Evolutionary conservation across 2,888 invertebrate genomes (phyloP), one percentile per base, ranked within the genome.

Genomic region (Halictus ligatus): DNA sequence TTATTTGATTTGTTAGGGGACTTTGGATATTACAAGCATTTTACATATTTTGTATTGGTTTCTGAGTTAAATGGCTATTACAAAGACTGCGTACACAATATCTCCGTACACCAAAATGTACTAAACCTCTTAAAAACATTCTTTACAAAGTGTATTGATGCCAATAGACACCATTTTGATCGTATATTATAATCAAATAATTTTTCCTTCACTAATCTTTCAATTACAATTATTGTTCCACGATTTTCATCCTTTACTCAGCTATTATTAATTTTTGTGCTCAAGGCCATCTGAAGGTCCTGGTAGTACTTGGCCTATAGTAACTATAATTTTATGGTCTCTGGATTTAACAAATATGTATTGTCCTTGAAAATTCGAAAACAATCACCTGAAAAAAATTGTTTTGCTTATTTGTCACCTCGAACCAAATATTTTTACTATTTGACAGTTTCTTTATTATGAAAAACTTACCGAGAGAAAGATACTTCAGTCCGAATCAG

Each of bases 1-100:
- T 64, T 64, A 64, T 29, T 2, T 64, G 64, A 64, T 64, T 64
- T 64, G 64, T 29, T 29, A 15, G 29, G 2, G 64, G 64, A 64
- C 64, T 64, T 64, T 25, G 64, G 25, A 64, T 29, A 29, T 64
- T 29, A 64, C 64, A 29, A 29, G 64, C 25, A 29, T 7, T 64
- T 64, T 29, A 29, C 64, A 64, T 64, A 64, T 64, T 64, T 64
- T 64, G 1, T 64, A 64, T 64, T 15, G 64, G 64, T 64, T 64
- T 29, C 64, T 25, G 64, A 15, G 64, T 29, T 64, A 64, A 64
- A 64, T 25, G 6, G 64, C 25, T 7, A 29, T 64, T 29, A 13
- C 64, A 25, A 64, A 64, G 25, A 13, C 25, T 29, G 15, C 15
- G 6, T 29, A 29, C 25, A 64, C 6, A 64, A 64, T 64, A 7